Evolutionary conservation across 2,888 invertebrate genomes (phyloP).

Genomic region (Trichogramma dendrolimi): DNA sequence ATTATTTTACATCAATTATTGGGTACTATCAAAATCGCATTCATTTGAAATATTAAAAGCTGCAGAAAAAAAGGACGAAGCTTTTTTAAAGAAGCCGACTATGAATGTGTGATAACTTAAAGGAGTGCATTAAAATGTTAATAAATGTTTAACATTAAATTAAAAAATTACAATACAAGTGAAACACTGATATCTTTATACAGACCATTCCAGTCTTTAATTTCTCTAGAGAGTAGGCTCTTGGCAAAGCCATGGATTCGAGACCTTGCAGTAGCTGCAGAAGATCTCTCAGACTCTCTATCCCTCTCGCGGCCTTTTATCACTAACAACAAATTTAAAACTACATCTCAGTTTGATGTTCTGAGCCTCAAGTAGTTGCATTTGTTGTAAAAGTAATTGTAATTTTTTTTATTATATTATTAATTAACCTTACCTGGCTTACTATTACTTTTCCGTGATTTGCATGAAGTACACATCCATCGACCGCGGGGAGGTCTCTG

Average conservation of each 20-base stretch:
- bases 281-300: conserved; percentile 56
- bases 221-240: conserved; percentile 55
- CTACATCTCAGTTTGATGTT: conserved; percentile 38
- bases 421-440: conserved; percentile 39
- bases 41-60: no score
- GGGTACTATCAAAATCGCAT: no score
- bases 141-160: no score
- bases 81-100: no score
- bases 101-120: no score
- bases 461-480: conserved; percentile 60
- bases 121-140: no score
- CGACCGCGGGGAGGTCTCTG: conserved; percentile 61
- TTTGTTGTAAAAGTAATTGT: background rate
- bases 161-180: background rate
- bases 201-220: conserved; percentile 52
- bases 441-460: conserved; percentile 45
- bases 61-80: no score
- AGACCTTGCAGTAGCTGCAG: conserved; percentile 62
- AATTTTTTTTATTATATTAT: background rate
- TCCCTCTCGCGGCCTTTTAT: conserved; percentile 56
- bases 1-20: no score
- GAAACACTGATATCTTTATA: conserved; percentile 35
- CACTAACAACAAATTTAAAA: conserved; percentile 43
- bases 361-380: background rate
- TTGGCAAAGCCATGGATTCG: conserved; percentile 66